These are phyloP conservation scores for Glyphotaelius pellucidus DNA, from an alignment of 2,888 invertebrate genomes.

Conservation along the genomic window DNA sequence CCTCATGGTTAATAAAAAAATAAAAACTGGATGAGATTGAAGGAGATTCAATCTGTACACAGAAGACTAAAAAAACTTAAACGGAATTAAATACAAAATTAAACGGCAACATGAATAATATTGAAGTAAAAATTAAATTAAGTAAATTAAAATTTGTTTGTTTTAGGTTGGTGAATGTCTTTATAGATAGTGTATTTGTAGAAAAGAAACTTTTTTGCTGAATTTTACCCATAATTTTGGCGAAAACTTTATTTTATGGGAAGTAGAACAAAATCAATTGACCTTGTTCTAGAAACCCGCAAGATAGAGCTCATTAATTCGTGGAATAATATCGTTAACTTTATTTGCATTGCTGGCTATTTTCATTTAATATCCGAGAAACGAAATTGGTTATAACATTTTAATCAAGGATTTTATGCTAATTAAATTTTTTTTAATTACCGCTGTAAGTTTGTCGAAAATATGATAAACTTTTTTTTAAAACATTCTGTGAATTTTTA, in stretches of 20 bases:
- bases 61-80: no score
- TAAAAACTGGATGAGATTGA: no score
- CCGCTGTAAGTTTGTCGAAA: no score
- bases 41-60: no score
- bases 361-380: neutral
- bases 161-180: neutral
- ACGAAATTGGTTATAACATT: neutral
- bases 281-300: neutral
- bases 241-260: neutral
- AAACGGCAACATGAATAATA: no score
- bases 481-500: no score
- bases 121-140: no score
- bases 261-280: neutral
- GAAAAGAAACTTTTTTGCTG: neutral
- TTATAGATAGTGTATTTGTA: neutral
- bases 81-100: no score
- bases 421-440: neutral
- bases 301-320: conserved; percentile 2
- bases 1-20: no score
- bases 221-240: neutral
- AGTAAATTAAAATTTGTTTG: no score
- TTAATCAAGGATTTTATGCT: neutral
- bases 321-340: neutral
- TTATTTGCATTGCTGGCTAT: neutral
- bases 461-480: no score